Conservation (phyloP, 2,888 invertebrate genomes). For the Sphecodes monilicornis region DNA sequence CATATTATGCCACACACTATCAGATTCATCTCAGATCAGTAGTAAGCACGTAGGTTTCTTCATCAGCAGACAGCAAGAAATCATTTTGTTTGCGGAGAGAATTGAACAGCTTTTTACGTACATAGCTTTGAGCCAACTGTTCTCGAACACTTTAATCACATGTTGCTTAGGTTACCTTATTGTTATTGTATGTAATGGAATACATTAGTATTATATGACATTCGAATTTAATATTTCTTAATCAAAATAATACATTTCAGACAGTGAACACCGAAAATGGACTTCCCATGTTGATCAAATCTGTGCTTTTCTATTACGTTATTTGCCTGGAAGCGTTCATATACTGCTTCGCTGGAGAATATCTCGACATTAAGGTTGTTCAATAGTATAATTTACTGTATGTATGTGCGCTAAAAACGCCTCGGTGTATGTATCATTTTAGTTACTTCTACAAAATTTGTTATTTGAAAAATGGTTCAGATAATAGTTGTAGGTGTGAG, state of each 20-base stretch:
- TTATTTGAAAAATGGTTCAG: background rate
- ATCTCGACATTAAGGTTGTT: conserved; percentile 58
- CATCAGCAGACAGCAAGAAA: conserved; percentile 49
- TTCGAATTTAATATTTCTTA: background rate
- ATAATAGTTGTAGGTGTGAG: background rate
- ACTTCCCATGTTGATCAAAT: conserved; percentile 44
- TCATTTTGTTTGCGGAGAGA: conserved; percentile 47
- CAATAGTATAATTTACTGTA: background rate
- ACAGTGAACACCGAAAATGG: conserved; percentile 11
- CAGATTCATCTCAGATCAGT: background rate
- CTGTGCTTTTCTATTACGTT: conserved; percentile 49
- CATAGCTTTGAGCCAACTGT: conserved; percentile 56
- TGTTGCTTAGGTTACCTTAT: conserved; percentile 56
- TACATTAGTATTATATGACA: background rate
- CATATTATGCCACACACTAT: conserved; percentile 47
- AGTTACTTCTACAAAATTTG: too few species aligned
- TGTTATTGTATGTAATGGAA: conserved; percentile 46
- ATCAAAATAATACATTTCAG: conserved; percentile 24
- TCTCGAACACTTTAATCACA: conserved; percentile 46
- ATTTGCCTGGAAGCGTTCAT: conserved; percentile 60
- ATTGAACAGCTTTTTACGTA: conserved; percentile 49
- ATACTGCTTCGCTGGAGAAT: conserved; percentile 67
- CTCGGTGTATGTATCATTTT: too few species aligned
- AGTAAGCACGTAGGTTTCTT: conserved; percentile 31
- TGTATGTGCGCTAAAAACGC: too few species aligned